Evolutionary conservation across 2,888 invertebrate genomes (phyloP), one percentile per base, ranked within the genome.

Genomic region (Dryobota labecula): DNA sequence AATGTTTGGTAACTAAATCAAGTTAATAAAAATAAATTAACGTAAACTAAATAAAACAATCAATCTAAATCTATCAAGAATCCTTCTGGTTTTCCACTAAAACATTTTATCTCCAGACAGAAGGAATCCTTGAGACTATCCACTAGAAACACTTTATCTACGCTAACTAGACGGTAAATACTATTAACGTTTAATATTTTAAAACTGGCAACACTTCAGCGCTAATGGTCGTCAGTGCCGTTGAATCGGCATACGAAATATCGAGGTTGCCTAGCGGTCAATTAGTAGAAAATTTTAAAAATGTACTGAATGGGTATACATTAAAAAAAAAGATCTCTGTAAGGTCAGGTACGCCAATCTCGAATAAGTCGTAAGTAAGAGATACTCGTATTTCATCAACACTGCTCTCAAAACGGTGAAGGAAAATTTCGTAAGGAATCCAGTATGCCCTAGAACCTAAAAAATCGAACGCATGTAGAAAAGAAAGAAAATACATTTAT

Each of bases 181-280:
- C 51, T 70, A 54, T 66, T 33, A 69, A 73, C 49, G 5, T 62
- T 60, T 51, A 70, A 53, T 49, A 51, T 60, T 61, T 77, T 45
- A 62, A 68, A 73, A 70, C 30, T 49, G 24, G 56, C 66, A 73
- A 62, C 38, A 66, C 13, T 69, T 68, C 9, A n/a, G 45, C 70
- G 73, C 74, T 83, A 76, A 83, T 72, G 41, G 71, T 24, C 24
- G 58, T 27, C 74, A 76, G 45, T 79, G 76, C 64, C 65, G 15
- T 68, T 38, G 41, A 63, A 51, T 58, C 45, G 27, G 20, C 47
- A 38, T n/a, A 47, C 33, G 13, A 68, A 80, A 68, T 38, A 63
- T 58, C 11, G 76, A 75, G 69, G 54, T 49, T 51, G 1, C 33
- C 69, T 80, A 80, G 70, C 24, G 70, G 76, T 76, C 76, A 70